Conservation (phyloP, 2,888 invertebrate species). For the Melanophora roralis region DNA sequence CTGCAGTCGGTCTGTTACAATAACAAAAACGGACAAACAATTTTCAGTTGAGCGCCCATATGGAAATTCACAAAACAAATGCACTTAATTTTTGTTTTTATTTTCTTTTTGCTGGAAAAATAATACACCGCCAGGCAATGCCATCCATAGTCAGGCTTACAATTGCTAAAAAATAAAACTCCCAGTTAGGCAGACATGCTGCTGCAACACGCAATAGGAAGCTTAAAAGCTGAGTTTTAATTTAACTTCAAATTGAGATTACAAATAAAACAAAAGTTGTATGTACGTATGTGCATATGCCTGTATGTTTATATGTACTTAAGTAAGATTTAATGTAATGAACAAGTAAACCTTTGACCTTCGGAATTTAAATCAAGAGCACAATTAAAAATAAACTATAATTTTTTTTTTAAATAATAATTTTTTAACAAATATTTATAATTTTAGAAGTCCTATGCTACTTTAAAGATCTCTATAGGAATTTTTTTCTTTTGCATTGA, state of each 20-base stretch:
- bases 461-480: no score
- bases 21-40: slow-evolving; percentile 47
- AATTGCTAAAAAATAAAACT: slow-evolving; percentile 40
- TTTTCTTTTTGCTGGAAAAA: slow-evolving; percentile 3
- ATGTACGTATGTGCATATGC: no score
- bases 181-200: slow-evolving; percentile 35
- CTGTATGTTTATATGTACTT: no score
- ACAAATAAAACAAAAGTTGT: no score
- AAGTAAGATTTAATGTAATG: no score
- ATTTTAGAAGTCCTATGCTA: no score
- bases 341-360: no score
- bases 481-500: no score
- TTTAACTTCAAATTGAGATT: slow-evolving; percentile 7
- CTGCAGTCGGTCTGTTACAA: slow-evolving; percentile 16
- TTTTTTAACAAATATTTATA: no score
- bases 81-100: slow-evolving; percentile 50
- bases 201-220: slow-evolving; percentile 67
- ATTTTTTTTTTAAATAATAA: no score
- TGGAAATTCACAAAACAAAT: slow-evolving; percentile 76
- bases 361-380: no score
- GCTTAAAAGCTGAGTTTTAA: slow-evolving; percentile 57
- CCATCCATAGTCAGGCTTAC: slow-evolving; percentile 27
- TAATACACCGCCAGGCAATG: background rate
- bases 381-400: no score
- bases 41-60: slow-evolving; percentile 78